Percentiles rank a stretch among this genome's conserved stretches.
These are phyloP conservation scores for Lypha dubia DNA, from an alignment of 2,888 invertebrate genomes.

Conservation along the genomic window DNA sequence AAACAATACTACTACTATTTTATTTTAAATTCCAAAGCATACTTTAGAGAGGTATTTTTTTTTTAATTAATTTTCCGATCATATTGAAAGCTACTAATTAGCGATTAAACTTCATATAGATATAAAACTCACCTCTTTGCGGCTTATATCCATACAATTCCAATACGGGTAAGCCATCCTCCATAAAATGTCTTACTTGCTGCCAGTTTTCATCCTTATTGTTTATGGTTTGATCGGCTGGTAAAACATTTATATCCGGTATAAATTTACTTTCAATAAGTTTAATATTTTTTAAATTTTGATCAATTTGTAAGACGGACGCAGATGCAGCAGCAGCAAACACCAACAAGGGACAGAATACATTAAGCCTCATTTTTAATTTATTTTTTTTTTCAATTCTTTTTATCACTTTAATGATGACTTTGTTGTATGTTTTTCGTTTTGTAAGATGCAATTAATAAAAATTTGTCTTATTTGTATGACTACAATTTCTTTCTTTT, in stretches of 20 bases:
- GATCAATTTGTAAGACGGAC: slow-evolving; percentile 77
- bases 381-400: slow-evolving; percentile 21
- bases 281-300: slow-evolving; percentile 81
- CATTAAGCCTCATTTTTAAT: slow-evolving; percentile 67
- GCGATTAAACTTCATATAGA: neutral
- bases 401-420: slow-evolving; percentile 73
- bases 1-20: too few relatives aligned
- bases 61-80: too few relatives aligned
- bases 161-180: slow-evolving; percentile 82
- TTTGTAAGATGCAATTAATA: slow-evolving; percentile 9
- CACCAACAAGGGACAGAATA: slow-evolving; percentile 61
- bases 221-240: slow-evolving; percentile 70
- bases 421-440: slow-evolving; percentile 64
- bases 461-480: slow-evolving; percentile 47
- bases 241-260: slow-evolving; percentile 79
- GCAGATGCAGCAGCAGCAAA: slow-evolving; percentile 58
- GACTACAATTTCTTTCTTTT: too few relatives aligned
- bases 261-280: slow-evolving; percentile 82
- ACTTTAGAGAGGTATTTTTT: too few relatives aligned
- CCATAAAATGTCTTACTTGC: slow-evolving; percentile 81
- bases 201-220: slow-evolving; percentile 81
- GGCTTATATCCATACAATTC: slow-evolving; percentile 82
- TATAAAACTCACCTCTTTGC: slow-evolving; percentile 78
- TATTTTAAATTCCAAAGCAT: too few relatives aligned
- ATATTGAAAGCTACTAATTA: too few relatives aligned